Conservation (phyloP, 2,888 invertebrate genomes). For the Trachelus troglodyta region DNA sequence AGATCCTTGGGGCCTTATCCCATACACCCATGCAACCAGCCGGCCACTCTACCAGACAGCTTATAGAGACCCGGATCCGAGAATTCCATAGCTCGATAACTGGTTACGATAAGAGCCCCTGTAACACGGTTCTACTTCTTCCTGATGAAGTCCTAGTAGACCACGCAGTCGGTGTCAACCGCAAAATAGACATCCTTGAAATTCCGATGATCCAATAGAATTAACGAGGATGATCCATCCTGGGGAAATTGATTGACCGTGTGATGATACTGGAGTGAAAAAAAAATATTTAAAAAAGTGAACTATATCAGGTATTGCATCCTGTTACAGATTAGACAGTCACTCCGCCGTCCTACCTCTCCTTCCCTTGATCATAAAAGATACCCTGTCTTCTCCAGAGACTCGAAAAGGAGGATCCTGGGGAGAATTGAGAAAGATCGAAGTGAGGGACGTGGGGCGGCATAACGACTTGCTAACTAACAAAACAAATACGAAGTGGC, state of each 20-base stretch:
- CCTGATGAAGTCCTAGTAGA: no score
- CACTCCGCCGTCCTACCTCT: no score
- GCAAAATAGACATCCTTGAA: no score
- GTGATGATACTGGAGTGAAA: no score
- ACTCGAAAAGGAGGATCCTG: not conserved
- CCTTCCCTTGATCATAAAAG: no score
- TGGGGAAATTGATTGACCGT: not conserved
- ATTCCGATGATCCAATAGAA: no score
- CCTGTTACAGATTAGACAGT: no score
- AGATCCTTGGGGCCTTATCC: not conserved
- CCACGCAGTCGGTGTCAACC: no score
- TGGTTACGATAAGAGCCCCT: conserved; percentile 30
- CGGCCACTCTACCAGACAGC: not conserved
- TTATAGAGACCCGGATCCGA: conserved; percentile 27
- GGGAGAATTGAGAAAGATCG: not conserved
- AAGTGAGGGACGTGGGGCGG: conserved; percentile 23
- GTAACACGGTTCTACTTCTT: not conserved
- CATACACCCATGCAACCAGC: no score
- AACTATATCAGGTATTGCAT: no score
- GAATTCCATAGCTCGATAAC: conserved; percentile 32
- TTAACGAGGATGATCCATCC: conserved; percentile 18
- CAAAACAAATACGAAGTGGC: conserved; percentile 59
- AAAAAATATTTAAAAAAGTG: no score
- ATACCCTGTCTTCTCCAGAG: no score
- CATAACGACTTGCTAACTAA: conserved; percentile 60